phyloP scores from a whole-genome alignment of 2,797 vertebrate species.

The Choloepus didactylus region DNA sequence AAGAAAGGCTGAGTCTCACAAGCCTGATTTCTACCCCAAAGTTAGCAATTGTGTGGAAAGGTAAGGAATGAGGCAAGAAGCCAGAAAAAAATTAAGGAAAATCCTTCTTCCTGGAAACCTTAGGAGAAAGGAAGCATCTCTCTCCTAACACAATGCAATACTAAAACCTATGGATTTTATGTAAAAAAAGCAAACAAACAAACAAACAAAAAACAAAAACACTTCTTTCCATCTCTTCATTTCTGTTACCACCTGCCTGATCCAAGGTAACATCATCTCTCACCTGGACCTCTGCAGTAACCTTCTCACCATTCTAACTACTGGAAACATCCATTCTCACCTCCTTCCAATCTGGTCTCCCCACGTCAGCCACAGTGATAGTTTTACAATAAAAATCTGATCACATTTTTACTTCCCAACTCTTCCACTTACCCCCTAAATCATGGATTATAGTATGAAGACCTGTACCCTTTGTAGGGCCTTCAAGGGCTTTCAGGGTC shows the following conservation, averaged over 20 bases:
- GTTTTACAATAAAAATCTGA: constrained; percentile 53
- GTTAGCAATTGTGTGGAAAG: background rate
- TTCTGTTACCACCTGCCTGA: constrained; percentile 56
- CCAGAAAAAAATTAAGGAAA: constrained; percentile 29
- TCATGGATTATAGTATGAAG: constrained; percentile 3
- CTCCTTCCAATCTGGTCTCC: constrained; percentile 35
- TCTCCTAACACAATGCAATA: background rate
- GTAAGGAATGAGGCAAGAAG: background rate
- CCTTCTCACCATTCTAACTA: constrained; percentile 41
- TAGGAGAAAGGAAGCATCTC: background rate
- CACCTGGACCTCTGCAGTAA: background rate
- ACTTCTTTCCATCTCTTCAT: background rate
- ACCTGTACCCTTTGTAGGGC: background rate
- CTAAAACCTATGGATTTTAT: constrained; percentile 55
- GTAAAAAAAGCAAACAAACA: background rate
- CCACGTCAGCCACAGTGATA: background rate
- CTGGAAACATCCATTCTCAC: constrained; percentile 56
- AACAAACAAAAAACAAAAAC: background rate
- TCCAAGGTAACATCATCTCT: constrained; percentile 37
- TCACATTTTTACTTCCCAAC: background rate
- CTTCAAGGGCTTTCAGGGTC: background rate
- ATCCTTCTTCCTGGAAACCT: constrained; percentile 7
- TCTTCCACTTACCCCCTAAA: background rate
- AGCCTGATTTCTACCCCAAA: background rate
- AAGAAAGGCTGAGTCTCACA: background rate